These are phyloP conservation scores for Steatornis caripensis DNA, from an alignment of 2,113 vertebrate genomes.

Conservation along the genomic window DNA sequence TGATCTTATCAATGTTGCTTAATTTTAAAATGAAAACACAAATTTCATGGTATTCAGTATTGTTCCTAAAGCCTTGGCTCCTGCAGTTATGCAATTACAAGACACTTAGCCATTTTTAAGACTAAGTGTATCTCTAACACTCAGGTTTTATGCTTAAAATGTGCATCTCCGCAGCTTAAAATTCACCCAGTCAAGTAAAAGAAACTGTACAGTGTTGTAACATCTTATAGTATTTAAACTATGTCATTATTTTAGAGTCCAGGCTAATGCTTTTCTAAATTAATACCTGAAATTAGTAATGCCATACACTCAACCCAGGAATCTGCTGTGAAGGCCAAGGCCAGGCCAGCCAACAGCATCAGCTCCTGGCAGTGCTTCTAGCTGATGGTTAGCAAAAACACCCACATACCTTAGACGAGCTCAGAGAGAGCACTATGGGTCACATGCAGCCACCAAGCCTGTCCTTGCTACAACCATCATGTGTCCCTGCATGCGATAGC, in stretches of 20 bases:
- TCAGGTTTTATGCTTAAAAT: neutral
- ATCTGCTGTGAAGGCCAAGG: neutral
- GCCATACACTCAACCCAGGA: neutral
- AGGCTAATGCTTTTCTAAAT: neutral
- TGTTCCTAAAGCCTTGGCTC: neutral
- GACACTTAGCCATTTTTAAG: neutral
- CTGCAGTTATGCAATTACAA: neutral
- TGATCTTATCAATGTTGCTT: neutral
- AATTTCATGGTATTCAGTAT: neutral
- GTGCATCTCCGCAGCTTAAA: neutral
- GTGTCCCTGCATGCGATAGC: neutral
- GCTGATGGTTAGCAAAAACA: neutral
- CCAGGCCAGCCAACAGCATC: neutral
- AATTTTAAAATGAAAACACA: constrained; percentile 19
- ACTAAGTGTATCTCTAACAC: neutral
- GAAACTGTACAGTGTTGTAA: neutral
- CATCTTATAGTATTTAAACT: neutral
- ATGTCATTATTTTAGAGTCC: neutral
- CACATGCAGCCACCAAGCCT: neutral
- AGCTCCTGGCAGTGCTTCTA: neutral
- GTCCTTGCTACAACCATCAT: neutral
- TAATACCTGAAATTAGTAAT: neutral
- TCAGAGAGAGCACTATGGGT: accelerated
- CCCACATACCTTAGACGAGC: accelerated
- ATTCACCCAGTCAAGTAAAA: neutral